Conservation (phyloP, 2,113 vertebrate genomes). For the Siphamia tubifer region DNA sequence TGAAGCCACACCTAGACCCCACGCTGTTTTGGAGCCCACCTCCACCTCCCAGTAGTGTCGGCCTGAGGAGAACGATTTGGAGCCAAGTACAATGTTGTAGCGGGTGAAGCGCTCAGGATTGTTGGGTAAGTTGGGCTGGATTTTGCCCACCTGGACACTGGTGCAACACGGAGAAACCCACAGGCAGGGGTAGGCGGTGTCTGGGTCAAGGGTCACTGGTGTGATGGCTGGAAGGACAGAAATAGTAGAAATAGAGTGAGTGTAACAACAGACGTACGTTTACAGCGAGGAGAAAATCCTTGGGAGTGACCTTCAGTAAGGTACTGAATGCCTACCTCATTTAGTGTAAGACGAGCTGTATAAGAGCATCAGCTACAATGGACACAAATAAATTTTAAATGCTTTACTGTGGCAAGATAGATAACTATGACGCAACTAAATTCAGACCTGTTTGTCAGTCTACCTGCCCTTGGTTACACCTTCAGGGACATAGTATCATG, state of each 20-base stretch:
- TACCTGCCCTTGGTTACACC: neutral
- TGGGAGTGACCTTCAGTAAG: slow-evolving; percentile 31
- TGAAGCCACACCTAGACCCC: slow-evolving; percentile 84
- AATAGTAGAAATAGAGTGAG: neutral
- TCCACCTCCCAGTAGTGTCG: slow-evolving; percentile 88
- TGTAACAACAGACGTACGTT: neutral
- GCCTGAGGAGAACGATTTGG: slow-evolving; percentile 69
- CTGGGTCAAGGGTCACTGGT: slow-evolving; percentile 77
- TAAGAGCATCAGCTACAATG: slow-evolving; percentile 30
- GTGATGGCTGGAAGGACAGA: slow-evolving; percentile 41
- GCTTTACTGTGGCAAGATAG: neutral
- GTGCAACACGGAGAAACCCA: slow-evolving; percentile 79
- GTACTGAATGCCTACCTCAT: slow-evolving; percentile 3
- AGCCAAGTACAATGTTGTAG: slow-evolving; percentile 84
- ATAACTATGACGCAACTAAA: slow-evolving; percentile 4
- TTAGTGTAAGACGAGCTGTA: slow-evolving; percentile 33
- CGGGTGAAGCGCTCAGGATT: slow-evolving; percentile 80
- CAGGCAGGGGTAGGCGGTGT: slow-evolving; percentile 85
- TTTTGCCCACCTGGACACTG: slow-evolving; percentile 76
- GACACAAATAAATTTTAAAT: slow-evolving; percentile 51
- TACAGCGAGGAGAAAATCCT: neutral
- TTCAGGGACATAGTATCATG: neutral
- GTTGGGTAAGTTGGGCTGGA: slow-evolving; percentile 74
- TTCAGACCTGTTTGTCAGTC: neutral
- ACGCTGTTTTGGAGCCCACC: slow-evolving; percentile 85